These are phyloP conservation scores for Sepioteuthis lessoniana DNA, from an alignment of 2,888 invertebrate genomes.

Conservation along the genomic window DNA sequence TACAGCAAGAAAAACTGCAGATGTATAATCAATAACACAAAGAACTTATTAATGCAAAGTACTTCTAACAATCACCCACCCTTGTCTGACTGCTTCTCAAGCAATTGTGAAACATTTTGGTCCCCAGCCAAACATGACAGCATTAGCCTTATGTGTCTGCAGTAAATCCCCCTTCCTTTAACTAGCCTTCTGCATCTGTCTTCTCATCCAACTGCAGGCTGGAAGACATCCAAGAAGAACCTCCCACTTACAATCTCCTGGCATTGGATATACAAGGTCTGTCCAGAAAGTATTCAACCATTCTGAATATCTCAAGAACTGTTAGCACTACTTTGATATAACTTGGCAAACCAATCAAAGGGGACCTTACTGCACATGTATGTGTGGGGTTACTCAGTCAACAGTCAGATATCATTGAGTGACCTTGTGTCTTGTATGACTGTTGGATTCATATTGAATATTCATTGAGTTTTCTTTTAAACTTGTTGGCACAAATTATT, in stretches of 20 bases:
- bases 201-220: neutral
- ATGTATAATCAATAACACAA: neutral
- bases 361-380: too few species aligned
- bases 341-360: too few species aligned
- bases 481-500: too few species aligned
- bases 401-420: too few species aligned
- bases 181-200: neutral
- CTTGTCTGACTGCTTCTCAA: neutral
- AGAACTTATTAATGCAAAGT: neutral
- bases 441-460: too few species aligned
- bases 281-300: too few species aligned
- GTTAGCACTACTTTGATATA: too few species aligned
- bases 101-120: conserved; percentile 14
- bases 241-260: neutral
- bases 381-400: too few species aligned
- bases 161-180: neutral
- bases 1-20: neutral
- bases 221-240: neutral
- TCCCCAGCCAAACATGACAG: neutral
- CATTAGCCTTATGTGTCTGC: neutral
- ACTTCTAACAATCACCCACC: neutral
- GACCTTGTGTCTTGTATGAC: too few species aligned
- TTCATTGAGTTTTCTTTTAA: too few species aligned
- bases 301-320: too few species aligned
- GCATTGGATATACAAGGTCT: neutral